Conservation (phyloP, 2,113 vertebrate genomes). For the Puffinus mauretanicus region DNA sequence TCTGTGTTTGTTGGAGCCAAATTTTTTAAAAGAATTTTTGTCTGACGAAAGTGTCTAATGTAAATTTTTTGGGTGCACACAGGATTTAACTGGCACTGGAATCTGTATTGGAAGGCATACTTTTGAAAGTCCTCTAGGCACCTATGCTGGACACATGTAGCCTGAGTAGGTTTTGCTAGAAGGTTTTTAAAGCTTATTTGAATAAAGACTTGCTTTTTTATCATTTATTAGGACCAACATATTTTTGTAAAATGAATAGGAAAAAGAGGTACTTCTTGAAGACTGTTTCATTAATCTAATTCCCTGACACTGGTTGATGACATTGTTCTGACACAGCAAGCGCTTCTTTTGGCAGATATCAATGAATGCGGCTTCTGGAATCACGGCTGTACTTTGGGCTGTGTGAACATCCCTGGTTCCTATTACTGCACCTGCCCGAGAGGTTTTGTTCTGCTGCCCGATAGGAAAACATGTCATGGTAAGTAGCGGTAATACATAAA, state of each 20-base stretch:
- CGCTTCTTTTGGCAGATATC: slow-evolving; percentile 77
- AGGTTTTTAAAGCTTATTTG: not conserved
- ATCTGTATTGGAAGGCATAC: not conserved
- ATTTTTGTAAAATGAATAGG: not conserved
- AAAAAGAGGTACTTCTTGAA: not conserved
- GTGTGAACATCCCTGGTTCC: slow-evolving; percentile 90
- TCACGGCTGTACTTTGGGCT: slow-evolving; percentile 93
- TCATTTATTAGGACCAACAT: not conserved
- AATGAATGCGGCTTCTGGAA: slow-evolving; percentile 92
- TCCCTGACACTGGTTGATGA: not conserved
- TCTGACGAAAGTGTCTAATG: not conserved
- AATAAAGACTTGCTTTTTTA: not conserved
- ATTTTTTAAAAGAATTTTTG: not conserved
- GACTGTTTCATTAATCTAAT: not conserved
- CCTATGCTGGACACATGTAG: not conserved
- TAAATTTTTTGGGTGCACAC: not conserved
- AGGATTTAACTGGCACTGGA: not conserved
- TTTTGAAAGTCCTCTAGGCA: not conserved
- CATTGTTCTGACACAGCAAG: not conserved
- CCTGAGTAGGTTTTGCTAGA: not conserved
- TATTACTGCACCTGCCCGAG: slow-evolving; percentile 92
- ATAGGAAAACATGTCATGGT: slow-evolving; percentile 88
- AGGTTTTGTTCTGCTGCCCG: slow-evolving; percentile 86
- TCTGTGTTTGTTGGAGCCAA: not conserved
- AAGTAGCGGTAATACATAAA: not conserved